phyloP scores from a whole-genome alignment of 1,140 invertebrate genomes.

The Ectropis grisescens region DNA sequence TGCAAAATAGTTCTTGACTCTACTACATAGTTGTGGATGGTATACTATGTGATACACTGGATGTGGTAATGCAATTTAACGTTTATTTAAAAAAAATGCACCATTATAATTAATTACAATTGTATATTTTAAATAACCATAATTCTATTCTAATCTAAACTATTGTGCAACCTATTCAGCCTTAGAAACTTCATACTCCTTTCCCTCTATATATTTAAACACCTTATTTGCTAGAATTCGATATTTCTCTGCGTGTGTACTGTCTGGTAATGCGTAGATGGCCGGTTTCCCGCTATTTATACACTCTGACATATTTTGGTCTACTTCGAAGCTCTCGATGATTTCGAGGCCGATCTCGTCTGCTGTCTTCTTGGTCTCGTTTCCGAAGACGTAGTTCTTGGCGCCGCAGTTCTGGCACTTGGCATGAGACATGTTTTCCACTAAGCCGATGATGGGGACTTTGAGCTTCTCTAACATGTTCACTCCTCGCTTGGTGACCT shows the following conservation, averaged over 20 bases:
- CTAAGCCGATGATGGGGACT: constrained; percentile 84
- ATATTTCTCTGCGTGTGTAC: constrained; percentile 70
- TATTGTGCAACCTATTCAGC: no score
- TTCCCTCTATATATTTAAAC: constrained; percentile 63
- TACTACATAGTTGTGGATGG: no score
- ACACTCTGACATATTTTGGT: constrained; percentile 77
- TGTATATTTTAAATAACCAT: no score
- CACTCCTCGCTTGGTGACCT: constrained; percentile 84
- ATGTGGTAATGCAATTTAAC: no score
- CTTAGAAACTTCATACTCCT: no score
- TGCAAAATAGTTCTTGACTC: no score
- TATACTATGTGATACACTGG: no score
- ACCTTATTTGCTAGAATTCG: constrained; percentile 70
- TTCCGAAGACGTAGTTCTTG: constrained; percentile 74
- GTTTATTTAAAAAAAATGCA: no score
- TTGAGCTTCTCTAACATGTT: constrained; percentile 86
- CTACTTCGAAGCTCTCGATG: constrained; percentile 82
- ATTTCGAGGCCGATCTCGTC: constrained; percentile 71
- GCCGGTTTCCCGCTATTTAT: constrained; percentile 85
- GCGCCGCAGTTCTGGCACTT: constrained; percentile 80
- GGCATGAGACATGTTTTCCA: constrained; percentile 88
- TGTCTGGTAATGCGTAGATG: constrained; percentile 78
- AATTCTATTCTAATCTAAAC: no score
- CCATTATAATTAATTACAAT: no score
- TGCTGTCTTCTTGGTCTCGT: constrained; percentile 68